These are phyloP conservation scores for Toxotes chatareus DNA, from an alignment of 2,113 vertebrate species.

Conservation along the genomic window DNA sequence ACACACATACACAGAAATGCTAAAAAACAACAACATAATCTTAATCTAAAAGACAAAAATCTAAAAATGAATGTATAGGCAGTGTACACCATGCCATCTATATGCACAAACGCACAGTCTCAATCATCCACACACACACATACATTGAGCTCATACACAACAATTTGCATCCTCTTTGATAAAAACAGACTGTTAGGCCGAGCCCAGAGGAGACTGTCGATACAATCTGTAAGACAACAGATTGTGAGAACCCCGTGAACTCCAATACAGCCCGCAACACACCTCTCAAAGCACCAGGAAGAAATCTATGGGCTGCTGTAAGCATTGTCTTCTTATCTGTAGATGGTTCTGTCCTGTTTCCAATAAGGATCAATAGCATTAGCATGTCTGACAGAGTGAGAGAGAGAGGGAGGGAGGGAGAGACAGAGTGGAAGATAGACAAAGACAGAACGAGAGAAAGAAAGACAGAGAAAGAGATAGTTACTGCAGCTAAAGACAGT, in stretches of 20 bases:
- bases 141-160: conserved; percentile 8
- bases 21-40: background rate
- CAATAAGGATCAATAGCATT: conserved; percentile 70
- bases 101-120: conserved; percentile 19
- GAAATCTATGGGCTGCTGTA: conserved; percentile 73
- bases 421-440: background rate
- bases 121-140: conserved; percentile 21
- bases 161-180: conserved; percentile 55
- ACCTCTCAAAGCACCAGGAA: conserved; percentile 72
- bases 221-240: conserved; percentile 69
- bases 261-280: conserved; percentile 67
- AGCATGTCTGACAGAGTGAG: conserved; percentile 63
- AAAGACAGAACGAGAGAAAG: background rate
- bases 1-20: background rate
- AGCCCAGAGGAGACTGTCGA: conserved; percentile 66
- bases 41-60: background rate
- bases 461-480: conserved; percentile 14
- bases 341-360: conserved; percentile 63
- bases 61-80: conserved; percentile 1
- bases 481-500: conserved; percentile 2
- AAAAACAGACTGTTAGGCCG: conserved; percentile 54
- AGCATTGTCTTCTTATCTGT: conserved; percentile 77
- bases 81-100: background rate
- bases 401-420: background rate
- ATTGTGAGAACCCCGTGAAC: conserved; percentile 78